phyloP scores from a whole-genome alignment of 2,113 vertebrate species.

The Crocuta crocuta region DNA sequence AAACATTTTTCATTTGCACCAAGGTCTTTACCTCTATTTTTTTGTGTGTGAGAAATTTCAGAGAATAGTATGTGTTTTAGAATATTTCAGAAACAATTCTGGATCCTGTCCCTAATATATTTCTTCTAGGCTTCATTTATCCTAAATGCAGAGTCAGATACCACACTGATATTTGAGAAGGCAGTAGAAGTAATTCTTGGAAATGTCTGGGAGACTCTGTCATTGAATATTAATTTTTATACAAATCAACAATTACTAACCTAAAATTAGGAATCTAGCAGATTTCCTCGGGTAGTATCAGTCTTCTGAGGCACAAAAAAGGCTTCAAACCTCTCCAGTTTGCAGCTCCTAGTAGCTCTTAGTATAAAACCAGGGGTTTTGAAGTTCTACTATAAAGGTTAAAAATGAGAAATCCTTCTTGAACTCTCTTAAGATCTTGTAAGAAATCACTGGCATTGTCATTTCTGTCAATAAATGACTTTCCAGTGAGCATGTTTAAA shows the following conservation, averaged over 20 bases:
- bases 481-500: constrained; percentile 43
- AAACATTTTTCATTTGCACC: background rate
- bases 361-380: constrained; percentile 18
- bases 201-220: background rate
- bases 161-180: background rate
- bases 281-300: background rate
- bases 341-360: constrained; percentile 19
- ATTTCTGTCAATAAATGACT: constrained; percentile 50
- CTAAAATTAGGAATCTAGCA: background rate
- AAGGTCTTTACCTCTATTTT: background rate
- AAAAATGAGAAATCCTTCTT: background rate
- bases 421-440: constrained; percentile 12
- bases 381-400: background rate
- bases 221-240: background rate
- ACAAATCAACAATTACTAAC: background rate
- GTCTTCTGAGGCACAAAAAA: background rate
- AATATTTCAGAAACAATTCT: constrained; percentile 41
- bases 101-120: background rate
- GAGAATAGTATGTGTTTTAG: background rate
- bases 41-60: constrained; percentile 10
- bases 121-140: background rate
- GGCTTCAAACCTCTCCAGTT: background rate
- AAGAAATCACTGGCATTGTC: constrained; percentile 45
- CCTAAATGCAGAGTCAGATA: background rate
- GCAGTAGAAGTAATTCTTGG: background rate